Evolutionary conservation across 2,888 invertebrate species (phyloP).

Genomic region (Amaurobius ferox): DNA sequence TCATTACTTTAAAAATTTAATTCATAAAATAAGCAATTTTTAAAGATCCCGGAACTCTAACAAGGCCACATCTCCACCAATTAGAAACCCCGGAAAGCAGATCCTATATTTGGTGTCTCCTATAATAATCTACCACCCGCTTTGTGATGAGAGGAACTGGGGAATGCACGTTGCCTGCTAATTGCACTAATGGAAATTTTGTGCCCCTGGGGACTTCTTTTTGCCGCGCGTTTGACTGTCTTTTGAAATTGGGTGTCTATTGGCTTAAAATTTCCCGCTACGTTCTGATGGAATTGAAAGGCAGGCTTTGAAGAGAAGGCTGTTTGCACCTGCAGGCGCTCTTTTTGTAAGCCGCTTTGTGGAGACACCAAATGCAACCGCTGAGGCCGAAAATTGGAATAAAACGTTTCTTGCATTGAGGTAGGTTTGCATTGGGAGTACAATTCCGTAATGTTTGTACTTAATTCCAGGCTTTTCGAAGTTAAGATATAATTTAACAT

Average conservation of each 20-base stretch:
- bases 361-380: too few relatives aligned
- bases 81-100: background rate
- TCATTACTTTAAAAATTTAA: too few relatives aligned
- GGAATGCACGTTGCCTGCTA: background rate
- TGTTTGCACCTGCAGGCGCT: too few relatives aligned
- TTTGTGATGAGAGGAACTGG: background rate
- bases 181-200: slow-evolving; percentile 8
- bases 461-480: too few relatives aligned
- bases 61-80: background rate
- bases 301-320: too few relatives aligned
- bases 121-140: background rate
- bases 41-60: background rate
- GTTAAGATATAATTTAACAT: too few relatives aligned
- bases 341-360: too few relatives aligned
- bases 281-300: background rate
- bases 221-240: background rate
- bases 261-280: background rate
- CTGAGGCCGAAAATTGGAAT: too few relatives aligned
- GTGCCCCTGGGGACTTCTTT: background rate
- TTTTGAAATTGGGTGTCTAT: background rate
- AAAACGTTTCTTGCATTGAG: too few relatives aligned
- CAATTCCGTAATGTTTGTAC: too few relatives aligned
- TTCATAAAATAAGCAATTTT: background rate
- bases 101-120: background rate
- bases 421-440: too few relatives aligned